phyloP scores from a whole-genome alignment of 2,113 vertebrate genomes.

The Thamnophis sirtalis region DNA sequence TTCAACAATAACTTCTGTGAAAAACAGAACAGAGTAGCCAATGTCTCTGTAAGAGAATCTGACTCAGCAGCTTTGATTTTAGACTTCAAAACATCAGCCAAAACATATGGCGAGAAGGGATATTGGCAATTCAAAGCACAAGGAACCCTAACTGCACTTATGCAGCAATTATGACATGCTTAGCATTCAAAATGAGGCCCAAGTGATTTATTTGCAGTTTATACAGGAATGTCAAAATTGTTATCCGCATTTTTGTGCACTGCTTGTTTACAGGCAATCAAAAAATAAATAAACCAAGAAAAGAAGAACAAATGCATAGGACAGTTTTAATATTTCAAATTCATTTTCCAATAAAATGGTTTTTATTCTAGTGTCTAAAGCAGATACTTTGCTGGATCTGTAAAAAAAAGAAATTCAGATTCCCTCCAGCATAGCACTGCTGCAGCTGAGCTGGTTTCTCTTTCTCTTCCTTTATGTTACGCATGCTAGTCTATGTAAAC shows the following conservation, averaged over 20 bases:
- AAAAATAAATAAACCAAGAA: neutral
- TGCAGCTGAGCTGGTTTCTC: constrained; percentile 35
- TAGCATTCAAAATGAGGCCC: neutral
- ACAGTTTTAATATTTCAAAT: constrained; percentile 3
- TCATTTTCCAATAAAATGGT: constrained; percentile 20
- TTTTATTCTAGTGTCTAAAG: neutral
- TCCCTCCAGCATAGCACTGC: neutral
- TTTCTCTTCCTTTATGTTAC: constrained; percentile 60
- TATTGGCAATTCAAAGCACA: constrained; percentile 4
- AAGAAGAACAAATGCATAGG: neutral
- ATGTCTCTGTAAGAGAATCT: constrained; percentile 13
- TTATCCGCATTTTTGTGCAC: neutral
- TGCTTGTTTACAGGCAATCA: neutral
- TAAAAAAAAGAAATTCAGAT: neutral
- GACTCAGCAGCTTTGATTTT: neutral
- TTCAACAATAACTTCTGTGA: neutral
- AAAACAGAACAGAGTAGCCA: constrained; percentile 1
- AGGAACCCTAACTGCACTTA: constrained; percentile 3
- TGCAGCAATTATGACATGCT: constrained; percentile 17
- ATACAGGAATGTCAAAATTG: neutral
- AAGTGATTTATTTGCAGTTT: neutral
- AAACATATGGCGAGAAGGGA: neutral
- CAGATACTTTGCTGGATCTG: neutral
- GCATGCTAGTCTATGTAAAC: constrained; percentile 57
- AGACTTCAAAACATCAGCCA: neutral